Base-by-base conservation (phyloP, 2,113 vertebrate genomes). In the Monopterus albus region DNA sequence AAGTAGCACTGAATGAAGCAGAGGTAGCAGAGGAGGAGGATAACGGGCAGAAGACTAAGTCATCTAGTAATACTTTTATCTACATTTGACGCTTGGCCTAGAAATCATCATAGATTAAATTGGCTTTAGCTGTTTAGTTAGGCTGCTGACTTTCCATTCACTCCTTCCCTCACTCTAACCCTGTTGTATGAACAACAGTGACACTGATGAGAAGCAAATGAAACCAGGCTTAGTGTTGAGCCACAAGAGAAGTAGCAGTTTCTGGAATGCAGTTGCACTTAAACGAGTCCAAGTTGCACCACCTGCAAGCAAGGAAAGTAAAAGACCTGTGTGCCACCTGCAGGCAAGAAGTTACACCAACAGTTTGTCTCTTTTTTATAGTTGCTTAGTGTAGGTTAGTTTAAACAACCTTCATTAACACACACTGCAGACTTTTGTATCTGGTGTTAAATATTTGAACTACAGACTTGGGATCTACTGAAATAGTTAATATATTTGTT, bases 221-320 rank as follows among this genome's bases (percentile, higher is more conserved):
- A 33, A 69, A 47, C 49, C n/a, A 57, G 7, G 5, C 28, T 9
- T 10, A 5, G 11, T 11, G 25, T 4, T n/a, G 21, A 28, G 21
- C 25, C n/a, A 14, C 15, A 7, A 29, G 15, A 42, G 8, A 20
- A 15, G 46, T 28, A 55, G 64, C 51, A 55, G 51, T 66, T 65
- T 55, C 51, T 40, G 8, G 29, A 17, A n/a, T n/a, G n/a, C n/a
- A n/a, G n/a, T n/a, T n/a, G n/a, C n/a, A n/a, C n/a, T n/a, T n/a
- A 33, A 5, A 9, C 42, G 39, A 40, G 21, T 29, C 31, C 36
- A 20, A 50, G 49, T 12, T 36, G 52, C 20, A 23, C 6, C 33
- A 15, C 17, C 26, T 33, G 5, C 29, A 31, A 31, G 29, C 5
- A 31, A 6, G 29, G 8, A 31, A 31, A 31, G 29, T 31, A 7